Evolutionary conservation across 2,113 vertebrate genomes (phyloP), one percentile per base, ranked within the genome.

Genomic region (Chrysemys picta): DNA sequence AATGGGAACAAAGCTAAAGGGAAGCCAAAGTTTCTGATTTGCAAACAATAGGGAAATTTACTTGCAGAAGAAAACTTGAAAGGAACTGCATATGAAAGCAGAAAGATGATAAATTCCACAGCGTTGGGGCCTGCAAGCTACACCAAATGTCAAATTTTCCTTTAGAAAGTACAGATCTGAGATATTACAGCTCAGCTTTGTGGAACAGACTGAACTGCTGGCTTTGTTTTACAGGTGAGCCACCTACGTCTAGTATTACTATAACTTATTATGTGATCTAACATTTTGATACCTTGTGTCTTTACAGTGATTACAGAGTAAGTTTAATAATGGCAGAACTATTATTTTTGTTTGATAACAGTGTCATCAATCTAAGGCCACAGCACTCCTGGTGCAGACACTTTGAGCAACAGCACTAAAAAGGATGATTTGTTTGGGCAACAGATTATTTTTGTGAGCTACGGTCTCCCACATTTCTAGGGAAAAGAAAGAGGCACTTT

Each of bases 401-500:
- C 50, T 29, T 1, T 24, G 50, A 89, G 31, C 59, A 62, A 62
- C 14, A 13, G 29, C 87, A 24, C 54, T 42, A 50, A 27, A 50
- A 27, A 83, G 79, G 59, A 65, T 0, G 0, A 19, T 2, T 4
- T 17, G 38, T 29, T 45, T 54, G 88, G 49, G 53, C 52, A 42
- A 85, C 80, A 2, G 5, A 59, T 69, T 78, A 83, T 90, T 78
- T 94, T 83, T 3, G 50, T 88, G 76, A 81, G 81, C 16, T 50
- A 2, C 2, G 50, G 80, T 52, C 19, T 94, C 85, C 76, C 82
- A 85, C 29, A 87, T n/a, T 53, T 49, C 31, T 69, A 90, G 50
- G 62, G 38, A n/a, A 93, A 62, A 93, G 90, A 95, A 93, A 91
- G 85, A 84, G 19, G 27, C 94, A 89, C 80, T 83, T 89, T 82